Conservation (phyloP, 2,888 invertebrate genomes). For the Acrobasis suavella region DNA sequence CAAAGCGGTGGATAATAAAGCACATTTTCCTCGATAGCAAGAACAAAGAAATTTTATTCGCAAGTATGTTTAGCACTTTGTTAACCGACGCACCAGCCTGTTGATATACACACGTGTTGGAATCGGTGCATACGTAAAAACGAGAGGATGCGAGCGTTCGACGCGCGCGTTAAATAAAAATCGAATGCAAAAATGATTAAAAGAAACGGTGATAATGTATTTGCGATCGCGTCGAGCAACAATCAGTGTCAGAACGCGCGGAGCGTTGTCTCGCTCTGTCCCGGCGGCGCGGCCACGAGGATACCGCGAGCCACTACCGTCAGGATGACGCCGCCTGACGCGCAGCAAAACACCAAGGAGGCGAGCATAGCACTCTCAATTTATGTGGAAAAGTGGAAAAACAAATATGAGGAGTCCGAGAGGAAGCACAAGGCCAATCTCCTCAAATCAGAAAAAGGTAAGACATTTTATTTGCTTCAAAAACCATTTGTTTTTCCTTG, state of each 20-base stretch:
- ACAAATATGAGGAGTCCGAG: slow-evolving; percentile 87
- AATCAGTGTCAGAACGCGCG: slow-evolving; percentile 77
- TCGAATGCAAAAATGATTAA: slow-evolving; percentile 80
- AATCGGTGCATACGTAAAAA: slow-evolving; percentile 64
- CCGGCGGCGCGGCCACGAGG: slow-evolving; percentile 67
- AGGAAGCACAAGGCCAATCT: slow-evolving; percentile 85
- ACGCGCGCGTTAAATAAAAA: slow-evolving; percentile 72
- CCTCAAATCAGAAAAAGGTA: slow-evolving; percentile 87
- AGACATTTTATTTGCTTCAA: slow-evolving; percentile 49
- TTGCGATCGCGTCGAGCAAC: slow-evolving; percentile 79
- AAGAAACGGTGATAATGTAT: slow-evolving; percentile 81
- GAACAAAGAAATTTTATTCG: slow-evolving; percentile 72
- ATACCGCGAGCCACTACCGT: slow-evolving; percentile 77
- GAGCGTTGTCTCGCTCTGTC: slow-evolving; percentile 74
- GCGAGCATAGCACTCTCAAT: slow-evolving; percentile 75
- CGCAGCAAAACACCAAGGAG: slow-evolving; percentile 75
- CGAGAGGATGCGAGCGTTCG: slow-evolving; percentile 66
- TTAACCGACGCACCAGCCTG: slow-evolving; percentile 66
- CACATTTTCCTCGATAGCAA: slow-evolving; percentile 68
- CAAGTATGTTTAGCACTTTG: slow-evolving; percentile 58
- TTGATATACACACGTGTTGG: slow-evolving; percentile 71
- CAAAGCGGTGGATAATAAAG: slow-evolving; percentile 48
- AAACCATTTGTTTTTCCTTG: slow-evolving; percentile 44
- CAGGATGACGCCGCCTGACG: slow-evolving; percentile 78
- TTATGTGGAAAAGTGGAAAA: slow-evolving; percentile 85